These are phyloP conservation scores for Lydus trimaculatus DNA, from an alignment of 2,888 invertebrate species.

Conservation along the genomic window DNA sequence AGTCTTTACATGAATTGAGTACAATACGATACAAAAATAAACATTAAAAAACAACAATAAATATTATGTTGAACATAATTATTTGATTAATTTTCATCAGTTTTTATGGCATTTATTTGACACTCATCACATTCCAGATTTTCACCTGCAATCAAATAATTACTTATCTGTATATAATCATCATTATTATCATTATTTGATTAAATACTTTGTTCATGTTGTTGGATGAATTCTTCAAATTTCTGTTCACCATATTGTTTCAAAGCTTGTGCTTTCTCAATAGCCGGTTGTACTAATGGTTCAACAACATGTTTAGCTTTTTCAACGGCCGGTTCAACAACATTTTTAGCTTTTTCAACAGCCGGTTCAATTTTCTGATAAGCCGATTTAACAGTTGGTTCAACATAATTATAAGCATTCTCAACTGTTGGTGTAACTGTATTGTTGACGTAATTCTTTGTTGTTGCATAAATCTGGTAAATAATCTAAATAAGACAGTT, in stretches of 20 bases:
- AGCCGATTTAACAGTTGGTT: slow-evolving; percentile 52
- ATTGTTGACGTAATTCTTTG: slow-evolving; percentile 56
- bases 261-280: slow-evolving; percentile 47
- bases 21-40: slow-evolving; percentile 19
- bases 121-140: slow-evolving; percentile 24
- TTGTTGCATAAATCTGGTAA: slow-evolving; percentile 58
- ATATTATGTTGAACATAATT: background rate
- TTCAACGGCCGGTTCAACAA: slow-evolving; percentile 47
- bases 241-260: slow-evolving; percentile 51
- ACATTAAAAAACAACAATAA: background rate
- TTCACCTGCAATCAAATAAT: background rate
- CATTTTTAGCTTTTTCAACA: slow-evolving; percentile 41
- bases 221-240: slow-evolving; percentile 45
- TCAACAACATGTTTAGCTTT: slow-evolving; percentile 45
- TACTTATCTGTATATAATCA: too few relatives aligned
- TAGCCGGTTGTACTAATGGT: slow-evolving; percentile 46
- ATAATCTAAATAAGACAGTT: slow-evolving; percentile 49
- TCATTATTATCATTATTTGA: background rate
- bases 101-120: slow-evolving; percentile 15
- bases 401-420: slow-evolving; percentile 41
- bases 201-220: slow-evolving; percentile 3
- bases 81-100: background rate
- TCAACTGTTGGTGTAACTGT: slow-evolving; percentile 50
- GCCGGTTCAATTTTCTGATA: slow-evolving; percentile 47
- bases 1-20: slow-evolving; percentile 14